Evolutionary conservation across 2,797 vertebrate genomes (phyloP).

Genomic region (Sebastes itinus): DNA sequence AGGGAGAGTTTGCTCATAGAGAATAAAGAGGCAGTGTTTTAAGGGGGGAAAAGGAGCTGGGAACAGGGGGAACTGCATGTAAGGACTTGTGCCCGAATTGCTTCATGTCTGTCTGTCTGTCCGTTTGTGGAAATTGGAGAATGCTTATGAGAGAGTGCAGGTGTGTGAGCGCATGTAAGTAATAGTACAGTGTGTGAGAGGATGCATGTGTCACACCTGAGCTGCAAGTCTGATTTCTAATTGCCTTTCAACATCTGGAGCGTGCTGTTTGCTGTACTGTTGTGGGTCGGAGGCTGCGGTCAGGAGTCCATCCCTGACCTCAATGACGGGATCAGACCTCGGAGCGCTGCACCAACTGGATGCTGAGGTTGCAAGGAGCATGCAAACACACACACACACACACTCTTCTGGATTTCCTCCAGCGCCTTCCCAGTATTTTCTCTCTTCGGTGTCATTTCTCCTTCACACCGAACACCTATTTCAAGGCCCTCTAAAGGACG

Average conservation of each 20-base stretch:
- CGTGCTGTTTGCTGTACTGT: constrained; percentile 5
- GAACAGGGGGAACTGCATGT: constrained; percentile 72
- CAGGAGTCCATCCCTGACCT: constrained; percentile 19
- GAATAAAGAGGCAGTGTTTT: constrained; percentile 85
- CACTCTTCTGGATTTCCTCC: constrained; percentile 21
- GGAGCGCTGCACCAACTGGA: constrained; percentile 1
- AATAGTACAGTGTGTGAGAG: neutral
- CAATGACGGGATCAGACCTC: neutral
- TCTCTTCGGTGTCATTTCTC: constrained; percentile 46
- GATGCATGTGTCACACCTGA: constrained; percentile 11
- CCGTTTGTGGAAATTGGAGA: constrained; percentile 64
- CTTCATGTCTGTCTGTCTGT: constrained; percentile 65
- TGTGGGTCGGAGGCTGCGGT: constrained; percentile 9
- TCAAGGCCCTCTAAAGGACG: constrained; percentile 38
- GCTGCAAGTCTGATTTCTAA: constrained; percentile 16
- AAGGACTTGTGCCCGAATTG: constrained; percentile 71
- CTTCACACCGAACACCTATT: constrained; percentile 50
- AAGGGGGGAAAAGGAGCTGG: constrained; percentile 69
- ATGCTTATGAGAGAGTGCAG: constrained; percentile 46
- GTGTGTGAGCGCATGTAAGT: constrained; percentile 40
- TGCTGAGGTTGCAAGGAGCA: neutral
- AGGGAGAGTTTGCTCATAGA: constrained; percentile 63
- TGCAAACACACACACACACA: constrained; percentile 8
- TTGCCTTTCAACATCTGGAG: constrained; percentile 26
- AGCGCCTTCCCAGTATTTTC: constrained; percentile 45